Evolutionary conservation across 2,888 invertebrate genomes (phyloP).

Genomic region (Drosophila anomelani): DNA sequence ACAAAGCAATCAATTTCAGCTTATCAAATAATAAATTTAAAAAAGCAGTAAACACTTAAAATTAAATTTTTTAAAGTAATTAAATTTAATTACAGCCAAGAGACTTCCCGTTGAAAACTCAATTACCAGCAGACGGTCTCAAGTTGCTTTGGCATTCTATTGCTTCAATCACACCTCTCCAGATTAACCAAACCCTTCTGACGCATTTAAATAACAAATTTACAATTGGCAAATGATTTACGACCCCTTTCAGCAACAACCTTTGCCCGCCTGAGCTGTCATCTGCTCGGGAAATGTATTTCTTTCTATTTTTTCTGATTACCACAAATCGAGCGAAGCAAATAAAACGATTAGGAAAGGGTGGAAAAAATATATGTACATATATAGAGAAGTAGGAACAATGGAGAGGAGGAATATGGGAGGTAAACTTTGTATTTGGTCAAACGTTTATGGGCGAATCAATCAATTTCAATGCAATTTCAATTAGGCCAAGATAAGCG

Average conservation of each 20-base stretch:
- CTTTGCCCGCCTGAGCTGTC: conserved; percentile 33
- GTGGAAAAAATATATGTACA: not conserved
- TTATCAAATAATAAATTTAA: no score
- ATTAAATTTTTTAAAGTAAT: not conserved
- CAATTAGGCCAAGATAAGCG: conserved; percentile 69
- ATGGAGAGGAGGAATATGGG: conserved; percentile 18
- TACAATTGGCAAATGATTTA: conserved; percentile 43
- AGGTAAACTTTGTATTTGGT: conserved; percentile 25
- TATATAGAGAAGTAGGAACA: not conserved
- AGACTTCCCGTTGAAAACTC: conserved; percentile 1
- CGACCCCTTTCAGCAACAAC: conserved; percentile 8
- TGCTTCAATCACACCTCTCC: conserved; percentile 36
- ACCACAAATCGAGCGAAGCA: conserved; percentile 31
- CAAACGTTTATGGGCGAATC: conserved; percentile 70
- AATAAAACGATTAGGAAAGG: conserved; percentile 71
- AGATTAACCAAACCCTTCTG: conserved; percentile 35
- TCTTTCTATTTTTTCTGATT: conserved; percentile 2
- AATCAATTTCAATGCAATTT: conserved; percentile 80
- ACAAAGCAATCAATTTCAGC: no score
- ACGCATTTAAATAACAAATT: conserved; percentile 42
- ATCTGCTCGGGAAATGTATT: conserved; percentile 9
- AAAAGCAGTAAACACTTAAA: not conserved
- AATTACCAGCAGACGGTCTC: conserved; percentile 30
- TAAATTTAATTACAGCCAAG: not conserved
- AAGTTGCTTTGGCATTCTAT: conserved; percentile 15